Percentiles rank a stretch among this genome's conserved stretches.
phyloP scores from a whole-genome alignment of 2,113 vertebrate species.

The pig (Sus scrofa) region T2T-Sscrofa CM000827.6:56390001-56390500 shows the following conservation, averaged over 20 bases:
- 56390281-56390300: constrained; percentile 70
- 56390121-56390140: constrained; percentile 89
- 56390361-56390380: constrained; percentile 41
- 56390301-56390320: constrained; percentile 61
- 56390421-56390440: constrained; percentile 45
- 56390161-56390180: constrained; percentile 86
- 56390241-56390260: constrained; percentile 84
- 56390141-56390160: constrained; percentile 87
- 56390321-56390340: constrained; percentile 58
- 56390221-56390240: constrained; percentile 84
- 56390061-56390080: constrained; percentile 79
- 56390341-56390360: constrained; percentile 16
- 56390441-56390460: constrained; percentile 42
- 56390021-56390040: constrained; percentile 80
- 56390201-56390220: constrained; percentile 82
- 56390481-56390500: constrained; percentile 26
- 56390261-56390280: constrained; percentile 79
- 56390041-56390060: constrained; percentile 73
- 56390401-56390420: neutral
- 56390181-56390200: constrained; percentile 85
- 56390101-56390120: constrained; percentile 84
- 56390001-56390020: constrained; percentile 71
- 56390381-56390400: constrained; percentile 48
- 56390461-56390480: constrained; percentile 3
- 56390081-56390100: constrained; percentile 83